phyloP scores from a whole-genome alignment of 2,113 vertebrate species.

The Stercorarius parasiticus region DNA sequence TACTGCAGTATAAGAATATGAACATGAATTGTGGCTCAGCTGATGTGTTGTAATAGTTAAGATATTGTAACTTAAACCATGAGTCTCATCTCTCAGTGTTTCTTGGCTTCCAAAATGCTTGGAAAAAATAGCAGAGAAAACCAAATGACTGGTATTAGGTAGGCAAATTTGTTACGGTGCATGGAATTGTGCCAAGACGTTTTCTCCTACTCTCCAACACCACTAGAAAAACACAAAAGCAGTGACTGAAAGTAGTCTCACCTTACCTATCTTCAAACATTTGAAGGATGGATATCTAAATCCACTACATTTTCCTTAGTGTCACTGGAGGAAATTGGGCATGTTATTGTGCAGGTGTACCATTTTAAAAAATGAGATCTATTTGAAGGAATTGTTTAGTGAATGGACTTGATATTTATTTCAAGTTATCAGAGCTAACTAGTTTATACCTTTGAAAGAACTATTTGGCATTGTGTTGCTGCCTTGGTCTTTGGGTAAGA shows the following conservation, averaged over 20 bases:
- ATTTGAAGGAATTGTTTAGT: background rate
- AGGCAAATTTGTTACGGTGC: background rate
- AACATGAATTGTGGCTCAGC: background rate
- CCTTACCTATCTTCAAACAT: fast-evolving
- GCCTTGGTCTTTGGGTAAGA: background rate
- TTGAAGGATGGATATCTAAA: background rate
- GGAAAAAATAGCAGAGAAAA: background rate
- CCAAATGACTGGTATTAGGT: fast-evolving
- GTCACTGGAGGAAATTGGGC: background rate
- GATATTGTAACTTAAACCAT: background rate
- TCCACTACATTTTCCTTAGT: background rate
- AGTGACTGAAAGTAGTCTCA: background rate
- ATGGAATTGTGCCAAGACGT: background rate
- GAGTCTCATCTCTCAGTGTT: background rate
- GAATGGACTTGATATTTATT: background rate
- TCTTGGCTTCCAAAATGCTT: background rate
- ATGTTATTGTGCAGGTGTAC: fast-evolving
- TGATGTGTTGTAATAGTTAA: background rate
- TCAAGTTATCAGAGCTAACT: background rate
- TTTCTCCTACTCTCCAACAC: background rate
- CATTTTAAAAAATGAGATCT: background rate
- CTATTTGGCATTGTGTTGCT: background rate
- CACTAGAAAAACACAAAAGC: background rate
- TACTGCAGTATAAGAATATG: background rate
- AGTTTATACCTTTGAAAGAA: background rate